Percentiles rank a stretch among this genome's conserved stretches.
phyloP scores from a whole-genome alignment of 2,888 invertebrate genomes.

The Drosophila multiciliata region DNA sequence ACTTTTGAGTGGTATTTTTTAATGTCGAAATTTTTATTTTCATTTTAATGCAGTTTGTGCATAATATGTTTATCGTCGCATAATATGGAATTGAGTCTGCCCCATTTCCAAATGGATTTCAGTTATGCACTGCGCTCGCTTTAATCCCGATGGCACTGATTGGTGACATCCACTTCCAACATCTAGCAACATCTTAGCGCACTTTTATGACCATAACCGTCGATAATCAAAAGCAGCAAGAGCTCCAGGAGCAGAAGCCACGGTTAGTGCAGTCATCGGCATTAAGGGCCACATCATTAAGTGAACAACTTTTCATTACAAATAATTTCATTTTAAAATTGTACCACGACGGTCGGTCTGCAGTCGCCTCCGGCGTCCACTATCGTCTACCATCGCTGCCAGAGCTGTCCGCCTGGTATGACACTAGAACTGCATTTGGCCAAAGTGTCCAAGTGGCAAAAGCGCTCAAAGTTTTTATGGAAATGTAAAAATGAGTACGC shows the following conservation, averaged over 20 bases:
- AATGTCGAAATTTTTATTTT: conserved; percentile 8
- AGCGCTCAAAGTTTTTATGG: conserved; percentile 12
- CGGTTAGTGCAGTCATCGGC: conserved; percentile 20
- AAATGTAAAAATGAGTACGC: conserved; percentile 12
- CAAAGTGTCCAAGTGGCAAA: conserved; percentile 30
- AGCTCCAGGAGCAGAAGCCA: background rate
- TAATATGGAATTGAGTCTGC: conserved; percentile 3
- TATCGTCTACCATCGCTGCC: conserved; percentile 36
- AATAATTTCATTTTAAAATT: conserved; percentile 64
- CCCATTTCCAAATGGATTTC: conserved; percentile 25
- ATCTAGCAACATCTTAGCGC: conserved; percentile 28
- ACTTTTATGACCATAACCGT: conserved; percentile 21
- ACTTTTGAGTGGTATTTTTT: conserved; percentile 33
- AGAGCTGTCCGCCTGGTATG: conserved; percentile 22
- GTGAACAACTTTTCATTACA: conserved; percentile 72
- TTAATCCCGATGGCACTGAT: conserved; percentile 45
- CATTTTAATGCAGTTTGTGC: conserved; percentile 13
- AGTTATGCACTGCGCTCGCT: conserved; percentile 21
- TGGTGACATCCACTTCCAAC: conserved; percentile 56
- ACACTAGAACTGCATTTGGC: conserved; percentile 75
- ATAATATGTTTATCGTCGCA: conserved; percentile 1
- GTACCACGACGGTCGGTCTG: conserved; percentile 34
- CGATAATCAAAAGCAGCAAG: background rate
- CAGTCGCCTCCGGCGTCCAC: conserved; percentile 39
- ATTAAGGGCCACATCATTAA: conserved; percentile 59